A percentile compares a stretch with the other conserved stretches of the same genome.
Evolutionary conservation across 2,888 invertebrate genomes (phyloP).

Genomic region (Hipparchia sbordonii): DNA sequence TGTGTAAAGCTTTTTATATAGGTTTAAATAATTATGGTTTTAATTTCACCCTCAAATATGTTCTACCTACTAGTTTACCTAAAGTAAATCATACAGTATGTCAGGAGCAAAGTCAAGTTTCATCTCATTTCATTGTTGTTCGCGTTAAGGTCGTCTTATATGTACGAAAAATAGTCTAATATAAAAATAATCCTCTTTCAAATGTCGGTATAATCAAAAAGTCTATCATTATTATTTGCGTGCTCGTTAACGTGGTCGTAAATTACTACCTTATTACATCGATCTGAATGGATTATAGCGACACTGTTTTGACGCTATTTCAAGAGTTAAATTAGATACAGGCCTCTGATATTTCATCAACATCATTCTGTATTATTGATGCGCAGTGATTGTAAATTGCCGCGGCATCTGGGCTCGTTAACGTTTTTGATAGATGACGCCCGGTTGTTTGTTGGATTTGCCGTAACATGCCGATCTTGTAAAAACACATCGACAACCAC

Average conservation of each 20-base stretch:
- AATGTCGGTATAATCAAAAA: background rate
- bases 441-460: conserved; percentile 78
- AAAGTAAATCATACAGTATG: too few species aligned
- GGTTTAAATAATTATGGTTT: too few species aligned
- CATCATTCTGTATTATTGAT: conserved; percentile 74
- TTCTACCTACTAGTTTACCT: too few species aligned
- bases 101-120: too few species aligned
- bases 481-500: conserved; percentile 77
- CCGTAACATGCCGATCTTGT: conserved; percentile 72
- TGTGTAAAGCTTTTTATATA: too few species aligned
- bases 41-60: too few species aligned
- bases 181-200: background rate
- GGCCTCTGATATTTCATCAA: conserved; percentile 61
- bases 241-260: conserved; percentile 22
- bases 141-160: too few species aligned
- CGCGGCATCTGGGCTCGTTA: conserved; percentile 79
- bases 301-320: conserved; percentile 57
- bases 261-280: conserved; percentile 30
- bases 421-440: conserved; percentile 81
- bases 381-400: conserved; percentile 73
- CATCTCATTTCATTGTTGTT: too few species aligned
- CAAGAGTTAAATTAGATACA: conserved; percentile 55
- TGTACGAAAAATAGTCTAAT: too few species aligned
- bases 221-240: conserved; percentile 8
- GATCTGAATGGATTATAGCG: conserved; percentile 38